These are phyloP conservation scores for Condylura cristata DNA, from an alignment of 2,113 vertebrate genomes.

Conservation along the genomic window DNA sequence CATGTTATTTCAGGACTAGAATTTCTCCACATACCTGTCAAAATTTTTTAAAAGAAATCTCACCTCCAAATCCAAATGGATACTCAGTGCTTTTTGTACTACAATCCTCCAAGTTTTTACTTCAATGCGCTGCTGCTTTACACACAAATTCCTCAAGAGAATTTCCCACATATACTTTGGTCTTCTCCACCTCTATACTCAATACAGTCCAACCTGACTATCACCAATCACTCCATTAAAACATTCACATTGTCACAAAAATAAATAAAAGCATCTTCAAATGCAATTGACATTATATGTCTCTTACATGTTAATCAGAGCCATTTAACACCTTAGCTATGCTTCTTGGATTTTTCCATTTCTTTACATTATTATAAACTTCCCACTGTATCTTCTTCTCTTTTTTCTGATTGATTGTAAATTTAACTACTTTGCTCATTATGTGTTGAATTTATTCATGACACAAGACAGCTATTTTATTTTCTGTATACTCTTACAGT, in stretches of 20 bases:
- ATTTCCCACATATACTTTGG: background rate
- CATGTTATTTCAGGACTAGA: background rate
- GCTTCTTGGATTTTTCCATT: background rate
- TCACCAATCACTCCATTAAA: background rate
- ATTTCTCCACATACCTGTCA: background rate
- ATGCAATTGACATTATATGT: background rate
- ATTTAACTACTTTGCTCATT: background rate
- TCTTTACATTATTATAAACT: background rate
- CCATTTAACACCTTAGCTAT: background rate
- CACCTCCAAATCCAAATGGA: background rate
- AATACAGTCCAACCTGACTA: background rate
- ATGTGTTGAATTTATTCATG: background rate
- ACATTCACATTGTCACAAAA: background rate
- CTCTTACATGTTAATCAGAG: background rate
- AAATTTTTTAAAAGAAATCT: background rate
- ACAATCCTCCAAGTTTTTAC: background rate
- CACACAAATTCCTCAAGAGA: background rate
- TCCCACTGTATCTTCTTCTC: background rate
- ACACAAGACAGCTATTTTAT: background rate
- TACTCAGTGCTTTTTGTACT: no score
- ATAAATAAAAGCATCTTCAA: no score
- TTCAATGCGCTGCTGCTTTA: background rate
- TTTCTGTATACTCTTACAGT: background rate
- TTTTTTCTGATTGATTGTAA: background rate
- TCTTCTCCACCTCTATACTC: background rate